phyloP scores from a whole-genome alignment of 2,888 invertebrate species.

The Melieria picta region DNA sequence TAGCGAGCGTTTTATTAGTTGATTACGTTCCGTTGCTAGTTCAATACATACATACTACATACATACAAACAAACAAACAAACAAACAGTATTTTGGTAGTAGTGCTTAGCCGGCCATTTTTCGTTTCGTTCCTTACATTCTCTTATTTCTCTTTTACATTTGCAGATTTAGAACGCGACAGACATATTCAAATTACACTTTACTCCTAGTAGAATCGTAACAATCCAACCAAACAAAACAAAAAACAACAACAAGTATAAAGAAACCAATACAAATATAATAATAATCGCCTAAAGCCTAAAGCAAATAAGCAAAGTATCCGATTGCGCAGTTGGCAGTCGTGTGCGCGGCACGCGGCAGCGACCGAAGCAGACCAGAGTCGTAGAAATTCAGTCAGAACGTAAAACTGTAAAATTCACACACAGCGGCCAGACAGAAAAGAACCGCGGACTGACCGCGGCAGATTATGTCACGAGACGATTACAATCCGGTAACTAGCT shows the following conservation, averaged over 20 bases:
- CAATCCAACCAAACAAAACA: constrained; percentile 29
- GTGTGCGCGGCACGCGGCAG: constrained; percentile 3
- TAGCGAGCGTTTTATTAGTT: no score
- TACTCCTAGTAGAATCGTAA: not conserved
- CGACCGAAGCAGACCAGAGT: constrained; percentile 24
- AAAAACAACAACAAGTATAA: constrained; percentile 17
- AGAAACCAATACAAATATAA: constrained; percentile 28
- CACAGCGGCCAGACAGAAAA: constrained; percentile 30
- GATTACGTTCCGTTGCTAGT: no score
- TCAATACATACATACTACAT: no score
- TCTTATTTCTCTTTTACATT: constrained; percentile 41
- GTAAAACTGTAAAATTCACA: not conserved
- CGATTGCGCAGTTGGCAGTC: constrained; percentile 3
- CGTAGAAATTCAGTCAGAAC: constrained; percentile 16
- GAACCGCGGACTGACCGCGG: constrained; percentile 66
- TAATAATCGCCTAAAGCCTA: no score
- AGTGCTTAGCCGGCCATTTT: constrained; percentile 1
- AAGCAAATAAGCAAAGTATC: no score
- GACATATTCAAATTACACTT: constrained; percentile 9
- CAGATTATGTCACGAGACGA: constrained; percentile 68
- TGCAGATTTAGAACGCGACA: constrained; percentile 40
- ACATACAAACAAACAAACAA: no score
- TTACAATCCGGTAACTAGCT: constrained; percentile 71
- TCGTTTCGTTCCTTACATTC: constrained; percentile 26
- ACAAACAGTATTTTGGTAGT: no score